Percentiles rank a stretch among this genome's conserved stretches.
phyloP scores from a whole-genome alignment of 2,797 vertebrate genomes.

The Sebastes aleutianus region DNA sequence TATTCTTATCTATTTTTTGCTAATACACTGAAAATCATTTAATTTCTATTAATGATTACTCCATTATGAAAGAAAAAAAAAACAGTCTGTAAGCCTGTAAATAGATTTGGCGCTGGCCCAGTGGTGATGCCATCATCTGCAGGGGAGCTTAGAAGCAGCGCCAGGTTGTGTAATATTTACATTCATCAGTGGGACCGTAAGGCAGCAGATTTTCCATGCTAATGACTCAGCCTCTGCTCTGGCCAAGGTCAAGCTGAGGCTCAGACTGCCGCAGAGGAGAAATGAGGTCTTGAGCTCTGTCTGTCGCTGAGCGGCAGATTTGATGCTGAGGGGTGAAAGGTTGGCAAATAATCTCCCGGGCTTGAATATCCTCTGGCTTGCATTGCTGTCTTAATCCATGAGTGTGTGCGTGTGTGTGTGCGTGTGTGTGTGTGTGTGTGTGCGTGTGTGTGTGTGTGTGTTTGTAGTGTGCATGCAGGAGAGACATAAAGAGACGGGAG shows the following conservation, averaged over 20 bases:
- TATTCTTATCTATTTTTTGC: background rate
- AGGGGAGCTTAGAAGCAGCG: slow-evolving; percentile 20
- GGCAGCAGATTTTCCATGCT: slow-evolving; percentile 50
- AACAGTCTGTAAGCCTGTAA: slow-evolving; percentile 29
- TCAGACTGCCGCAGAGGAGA: slow-evolving; percentile 31
- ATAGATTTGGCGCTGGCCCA: slow-evolving; percentile 46
- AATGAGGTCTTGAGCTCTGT: slow-evolving; percentile 56
- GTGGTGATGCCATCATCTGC: slow-evolving; percentile 37
- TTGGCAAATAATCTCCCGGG: slow-evolving; percentile 58
- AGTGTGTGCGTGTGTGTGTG: background rate
- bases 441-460: background rate
- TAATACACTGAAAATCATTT: slow-evolving; percentile 5
- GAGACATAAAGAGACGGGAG: background rate
- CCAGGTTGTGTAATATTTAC: slow-evolving; percentile 62
- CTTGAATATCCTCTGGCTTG: slow-evolving; percentile 40
- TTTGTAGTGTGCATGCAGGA: background rate
- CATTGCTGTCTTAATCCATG: slow-evolving; percentile 47
- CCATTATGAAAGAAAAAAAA: slow-evolving; percentile 11
- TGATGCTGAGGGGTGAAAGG: slow-evolving; percentile 53
- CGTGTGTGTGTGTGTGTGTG: background rate
- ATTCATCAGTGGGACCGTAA: slow-evolving; percentile 41
- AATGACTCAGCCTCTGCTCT: slow-evolving; percentile 48
- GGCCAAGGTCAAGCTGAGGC: slow-evolving; percentile 65
- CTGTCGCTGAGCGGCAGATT: slow-evolving; percentile 44
- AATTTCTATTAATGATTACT: slow-evolving; percentile 30